Conservation (phyloP, 2,888 invertebrate genomes). For the Ennomos quercinarius region DNA sequence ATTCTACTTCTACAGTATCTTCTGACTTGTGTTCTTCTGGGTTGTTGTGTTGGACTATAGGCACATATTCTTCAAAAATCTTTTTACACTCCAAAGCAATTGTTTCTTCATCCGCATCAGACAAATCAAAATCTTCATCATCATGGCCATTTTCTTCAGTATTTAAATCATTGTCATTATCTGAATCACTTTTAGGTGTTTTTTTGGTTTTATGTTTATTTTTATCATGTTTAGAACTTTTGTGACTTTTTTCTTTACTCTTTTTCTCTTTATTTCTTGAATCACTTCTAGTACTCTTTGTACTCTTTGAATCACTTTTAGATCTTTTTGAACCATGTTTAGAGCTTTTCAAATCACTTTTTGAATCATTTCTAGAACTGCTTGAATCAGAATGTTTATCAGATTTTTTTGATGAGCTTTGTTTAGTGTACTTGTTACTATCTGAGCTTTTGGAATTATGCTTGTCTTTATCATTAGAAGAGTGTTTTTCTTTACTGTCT, state of each 20-base stretch:
- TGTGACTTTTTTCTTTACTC: constrained; percentile 15
- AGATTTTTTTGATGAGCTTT: constrained; percentile 50
- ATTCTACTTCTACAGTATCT: constrained; percentile 67
- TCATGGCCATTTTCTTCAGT: constrained; percentile 47
- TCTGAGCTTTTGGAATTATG: constrained; percentile 39
- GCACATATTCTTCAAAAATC: constrained; percentile 93
- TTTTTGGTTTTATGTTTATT: constrained; percentile 54
- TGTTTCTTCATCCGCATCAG: constrained; percentile 88
- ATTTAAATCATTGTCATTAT: constrained; percentile 51
- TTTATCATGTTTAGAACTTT: constrained; percentile 31
- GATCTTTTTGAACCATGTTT: constrained; percentile 42
- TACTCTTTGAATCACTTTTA: constrained; percentile 8
- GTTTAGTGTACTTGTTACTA: constrained; percentile 46
- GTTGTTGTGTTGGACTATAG: constrained; percentile 62
- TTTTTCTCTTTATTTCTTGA: not conserved
- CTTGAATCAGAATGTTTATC: constrained; percentile 51
- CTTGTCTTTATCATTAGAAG: constrained; percentile 53
- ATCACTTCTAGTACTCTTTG: too few species aligned
- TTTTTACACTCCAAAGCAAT: constrained; percentile 93
- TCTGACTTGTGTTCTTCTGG: constrained; percentile 55
- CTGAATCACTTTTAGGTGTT: constrained; percentile 37
- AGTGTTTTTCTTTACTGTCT: constrained; percentile 57
- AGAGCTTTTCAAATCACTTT: constrained; percentile 55
- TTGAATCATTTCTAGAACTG: constrained; percentile 53
- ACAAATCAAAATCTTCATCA: constrained; percentile 66